Base-by-base conservation (phyloP, 2,797 vertebrate species). In the Chanos chanos region DNA sequence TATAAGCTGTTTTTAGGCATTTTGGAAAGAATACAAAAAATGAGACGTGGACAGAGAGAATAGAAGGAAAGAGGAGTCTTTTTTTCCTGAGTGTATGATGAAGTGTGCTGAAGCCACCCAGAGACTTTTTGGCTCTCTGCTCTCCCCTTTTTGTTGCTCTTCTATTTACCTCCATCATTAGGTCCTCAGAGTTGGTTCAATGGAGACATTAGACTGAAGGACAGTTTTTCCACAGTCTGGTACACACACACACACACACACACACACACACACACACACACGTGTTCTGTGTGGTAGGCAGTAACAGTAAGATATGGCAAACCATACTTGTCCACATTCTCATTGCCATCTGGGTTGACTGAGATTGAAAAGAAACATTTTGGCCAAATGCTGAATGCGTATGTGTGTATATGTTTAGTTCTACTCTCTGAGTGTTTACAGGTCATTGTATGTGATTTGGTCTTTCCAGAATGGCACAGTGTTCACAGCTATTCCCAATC, bases 111-210 rank as follows among this genome's bases (percentile, higher is more conserved):
- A 58, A 58, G 58, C 55, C 43, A 58, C 58, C 58, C 43, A 58
- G 24, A 43, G 27, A 9, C 7, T 24, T 33, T 27, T 25, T 34
- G 21, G 27, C 33, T 22, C 10, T 41, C 13, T 30, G 21, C 40
- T 7, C 40, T 22, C 44, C 12, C 39, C 24, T 44, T 13, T 19
- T 16, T 45, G 34, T 24, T 28, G 31, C 31, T 34, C 15, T 36
- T 44, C 43, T 33, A 54, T 54, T 64, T 43, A 60, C 12, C 59
- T 64, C 50, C 70, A 57, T n/a, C n/a, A n/a, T 55, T 58, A 49
- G 48, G 61, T 33, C 5, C 44, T 57, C n/a, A 60, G 54, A 50
- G 51, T 68, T 64, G 58, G 12, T 1, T 59, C 55, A 72, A 67
- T 59, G 61, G 69, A 59, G 51, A 21, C 28, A 28, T 30, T 45